phyloP scores from a whole-genome alignment of 2,888 invertebrate species.

The Melinaea marsaeus region DNA sequence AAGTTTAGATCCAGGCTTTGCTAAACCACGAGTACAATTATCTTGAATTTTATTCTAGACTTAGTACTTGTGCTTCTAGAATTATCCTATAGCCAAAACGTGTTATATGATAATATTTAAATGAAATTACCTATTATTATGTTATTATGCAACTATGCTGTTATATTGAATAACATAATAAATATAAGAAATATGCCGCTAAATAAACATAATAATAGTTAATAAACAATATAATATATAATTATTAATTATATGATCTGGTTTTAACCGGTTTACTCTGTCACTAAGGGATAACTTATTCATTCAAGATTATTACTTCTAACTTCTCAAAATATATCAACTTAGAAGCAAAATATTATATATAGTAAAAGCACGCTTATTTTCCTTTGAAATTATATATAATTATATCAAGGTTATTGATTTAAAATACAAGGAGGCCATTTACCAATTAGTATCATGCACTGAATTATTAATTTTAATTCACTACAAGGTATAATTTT shows the following conservation, averaged over 20 bases:
- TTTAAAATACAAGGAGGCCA: not conserved
- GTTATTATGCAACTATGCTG: not conserved
- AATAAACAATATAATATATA: too few species aligned
- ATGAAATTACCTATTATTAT: constrained; percentile 8
- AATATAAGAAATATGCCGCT: not conserved
- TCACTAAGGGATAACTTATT: too few species aligned
- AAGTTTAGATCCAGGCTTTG: constrained; percentile 16
- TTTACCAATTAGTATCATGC: not conserved
- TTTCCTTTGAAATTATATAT: too few species aligned
- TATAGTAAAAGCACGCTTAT: too few species aligned
- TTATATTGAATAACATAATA: not conserved
- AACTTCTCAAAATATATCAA: too few species aligned
- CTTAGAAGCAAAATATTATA: too few species aligned
- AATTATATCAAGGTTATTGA: not conserved
- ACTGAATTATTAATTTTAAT: not conserved
- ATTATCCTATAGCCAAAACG: constrained; percentile 16
- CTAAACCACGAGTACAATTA: constrained; percentile 22
- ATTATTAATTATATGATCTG: too few species aligned
- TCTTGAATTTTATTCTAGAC: constrained; percentile 16
- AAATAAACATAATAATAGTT: too few species aligned
- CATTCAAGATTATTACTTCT: too few species aligned
- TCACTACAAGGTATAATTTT: not conserved
- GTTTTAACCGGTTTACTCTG: too few species aligned
- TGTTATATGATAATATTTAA: constrained; percentile 10
- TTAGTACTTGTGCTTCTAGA: constrained; percentile 15